Evolutionary conservation across 2,113 vertebrate species (phyloP), one percentile per base, ranked within the genome.

Genomic region (Lampris incognitus): DNA sequence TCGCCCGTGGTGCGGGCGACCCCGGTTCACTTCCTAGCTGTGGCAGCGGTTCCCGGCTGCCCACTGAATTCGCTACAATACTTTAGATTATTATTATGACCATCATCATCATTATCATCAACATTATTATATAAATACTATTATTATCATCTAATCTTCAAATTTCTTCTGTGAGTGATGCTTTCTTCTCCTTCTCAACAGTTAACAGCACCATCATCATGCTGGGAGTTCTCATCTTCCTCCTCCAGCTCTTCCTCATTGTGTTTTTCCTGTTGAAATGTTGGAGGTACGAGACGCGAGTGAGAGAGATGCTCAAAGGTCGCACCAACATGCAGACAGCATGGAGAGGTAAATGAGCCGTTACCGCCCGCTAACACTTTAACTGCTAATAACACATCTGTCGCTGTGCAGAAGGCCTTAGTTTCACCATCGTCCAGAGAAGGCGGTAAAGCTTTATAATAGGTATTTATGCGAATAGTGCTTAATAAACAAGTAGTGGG

Each of bases 201-300:
- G 89, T 74, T 66, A 83, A 73, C 61, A 75, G 62, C 69, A 41
- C 51, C 36, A 10, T 92, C 1, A 48, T 91, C 6, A 9, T 82
- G 61, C 79, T 92, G 79, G 90, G 71, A 1, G 69, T 82, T 63
- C 37, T 93, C 84, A 91, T 87, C 78, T 93, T 93, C 70, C 80
- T 42, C 81, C 82, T 92, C 1, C 92, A 93, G 91, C 90, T 93
- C 88, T 85, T 80, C 69, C 84, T 92, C 10, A 72, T 54, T 62
- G 78, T 90, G 40, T 63, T 86, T 80, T 76, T 86, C 85, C 40
- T 90, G 79, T 77, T 85, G 82, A 92, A 76, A 86, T 90, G 68
- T 72, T 83, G 85, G 85, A 79, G 61, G 44, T 50, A 87, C 0
- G 88, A 93, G 73, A 82, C 50, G 24, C 85, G 65, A 78, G 70